phyloP scores from a whole-genome alignment of 2,888 invertebrate genomes.

The Chydorus sphaericus region DNA sequence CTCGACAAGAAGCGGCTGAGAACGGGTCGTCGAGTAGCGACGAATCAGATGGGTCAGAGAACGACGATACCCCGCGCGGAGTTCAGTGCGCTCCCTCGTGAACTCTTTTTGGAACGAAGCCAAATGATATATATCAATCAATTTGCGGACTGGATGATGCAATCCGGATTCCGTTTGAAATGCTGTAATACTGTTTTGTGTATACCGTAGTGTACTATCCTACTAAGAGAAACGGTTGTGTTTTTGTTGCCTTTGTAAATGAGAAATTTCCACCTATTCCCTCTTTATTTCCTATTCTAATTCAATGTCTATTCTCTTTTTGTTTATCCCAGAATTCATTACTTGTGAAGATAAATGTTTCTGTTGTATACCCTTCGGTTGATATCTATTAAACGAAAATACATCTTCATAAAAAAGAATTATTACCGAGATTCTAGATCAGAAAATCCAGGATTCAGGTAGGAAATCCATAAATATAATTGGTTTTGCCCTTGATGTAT shows the following conservation, averaged over 20 bases:
- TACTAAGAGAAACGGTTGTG: too few relatives aligned
- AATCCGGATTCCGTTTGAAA: too few relatives aligned
- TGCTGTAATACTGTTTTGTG: too few relatives aligned
- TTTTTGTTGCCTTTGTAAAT: too few relatives aligned
- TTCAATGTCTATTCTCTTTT: too few relatives aligned
- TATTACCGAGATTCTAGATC: neutral
- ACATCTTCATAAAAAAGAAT: neutral
- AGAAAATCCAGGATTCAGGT: neutral
- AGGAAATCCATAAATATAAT: too few relatives aligned
- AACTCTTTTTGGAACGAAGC: neutral
- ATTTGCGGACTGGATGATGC: too few relatives aligned
- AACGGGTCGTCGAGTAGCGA: conserved; percentile 14
- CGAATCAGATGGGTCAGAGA: conserved; percentile 23
- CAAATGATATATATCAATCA: neutral
- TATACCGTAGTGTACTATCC: too few relatives aligned
- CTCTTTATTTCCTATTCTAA: too few relatives aligned
- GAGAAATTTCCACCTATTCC: too few relatives aligned
- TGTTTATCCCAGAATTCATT: neutral
- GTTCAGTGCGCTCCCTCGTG: conserved; percentile 26
- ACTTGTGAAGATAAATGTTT: neutral
- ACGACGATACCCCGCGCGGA: conserved; percentile 22
- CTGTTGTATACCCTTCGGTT: neutral
- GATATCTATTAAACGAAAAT: neutral
- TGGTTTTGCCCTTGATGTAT: neutral
- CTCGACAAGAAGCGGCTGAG: neutral